Base-by-base conservation (phyloP, 2,888 invertebrate genomes). In the Drosophila rellima region DNA sequence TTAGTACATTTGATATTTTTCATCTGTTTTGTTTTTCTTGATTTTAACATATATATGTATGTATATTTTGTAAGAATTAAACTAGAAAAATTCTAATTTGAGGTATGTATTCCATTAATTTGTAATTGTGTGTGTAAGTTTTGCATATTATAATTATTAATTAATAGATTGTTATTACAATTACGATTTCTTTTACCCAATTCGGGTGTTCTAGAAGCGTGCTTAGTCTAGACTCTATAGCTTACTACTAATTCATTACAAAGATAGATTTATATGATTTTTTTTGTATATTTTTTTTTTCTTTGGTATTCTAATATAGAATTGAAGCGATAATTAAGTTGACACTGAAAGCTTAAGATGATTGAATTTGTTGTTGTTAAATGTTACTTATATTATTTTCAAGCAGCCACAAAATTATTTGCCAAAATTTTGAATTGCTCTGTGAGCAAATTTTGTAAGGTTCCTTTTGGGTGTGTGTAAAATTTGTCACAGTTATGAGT, bases 1-100 rank as follows among this genome's bases (percentile, higher is more conserved):
- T 48, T 62, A 63, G 55, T 73, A 55, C 50, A 54, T 71, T 71
- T 74, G 54, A 54, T 54, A 54, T 54, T 54, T 31, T 26, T 26
- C 8, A 67, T 48, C 61, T 35, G 39, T 60, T 74, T 50, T 65
- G 67, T 64, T 18, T 17, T 40, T 45, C 20, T 39, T 56, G 44
- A 29, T 42, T 17, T 66, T 82, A 78, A 85, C 78, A 80, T 89
- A 74, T 72, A 78, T 79, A 70, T 62, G 60, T 70, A 64, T 74
- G 70, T 78, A 75, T 80, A 77, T 84, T 87, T 73, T 80, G 80
- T 90, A 89, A 90, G 90, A 91, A 91, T 91, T 91, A 91, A 87
- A 85, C 91, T 91, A 91, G 89, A 89, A 90, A 90, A 87, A 87
- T 90, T 86, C 88, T 89, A 90, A 82, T 86, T 78, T 91, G 90